A percentile compares a stretch with the other conserved stretches of the same genome.
These are phyloP conservation scores for Oophaga sylvatica DNA, from an alignment of 2,797 vertebrate genomes.

Conservation along the genomic window DNA sequence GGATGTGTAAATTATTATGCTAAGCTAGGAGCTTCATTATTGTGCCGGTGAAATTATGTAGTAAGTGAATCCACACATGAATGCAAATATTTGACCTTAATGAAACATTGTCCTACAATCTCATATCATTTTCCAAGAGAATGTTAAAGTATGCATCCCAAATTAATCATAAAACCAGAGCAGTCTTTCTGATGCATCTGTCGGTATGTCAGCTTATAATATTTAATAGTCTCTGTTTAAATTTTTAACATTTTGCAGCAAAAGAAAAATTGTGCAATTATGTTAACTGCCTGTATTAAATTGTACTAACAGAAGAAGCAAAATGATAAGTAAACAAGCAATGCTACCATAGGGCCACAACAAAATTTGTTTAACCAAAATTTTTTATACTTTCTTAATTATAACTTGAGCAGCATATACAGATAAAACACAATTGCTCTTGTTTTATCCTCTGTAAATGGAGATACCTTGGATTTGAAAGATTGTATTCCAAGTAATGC, in stretches of 20 bases:
- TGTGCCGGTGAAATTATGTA: slow-evolving; percentile 51
- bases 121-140: slow-evolving; percentile 31
- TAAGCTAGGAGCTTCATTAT: slow-evolving; percentile 48
- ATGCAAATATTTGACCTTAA: slow-evolving; percentile 58
- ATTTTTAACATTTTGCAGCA: not conserved
- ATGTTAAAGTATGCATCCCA: slow-evolving; percentile 26
- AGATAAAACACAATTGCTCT: too few relatives aligned
- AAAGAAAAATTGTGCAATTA: not conserved
- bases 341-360: not conserved
- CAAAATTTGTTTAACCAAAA: not conserved
- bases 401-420: too few relatives aligned
- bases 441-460: too few relatives aligned
- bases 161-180: slow-evolving; percentile 22
- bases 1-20: slow-evolving; percentile 52
- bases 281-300: not conserved
- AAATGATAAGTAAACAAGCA: not conserved
- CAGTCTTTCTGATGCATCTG: not conserved
- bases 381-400: not conserved
- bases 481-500: too few relatives aligned
- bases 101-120: slow-evolving; percentile 44
- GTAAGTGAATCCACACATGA: slow-evolving; percentile 46
- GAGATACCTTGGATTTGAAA: too few relatives aligned
- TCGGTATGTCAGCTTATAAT: not conserved
- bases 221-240: not conserved
- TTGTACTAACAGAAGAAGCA: not conserved